These are phyloP conservation scores for Rhynchotus rufescens DNA, from an alignment of 2,797 vertebrate species.

Conservation along the genomic window DNA sequence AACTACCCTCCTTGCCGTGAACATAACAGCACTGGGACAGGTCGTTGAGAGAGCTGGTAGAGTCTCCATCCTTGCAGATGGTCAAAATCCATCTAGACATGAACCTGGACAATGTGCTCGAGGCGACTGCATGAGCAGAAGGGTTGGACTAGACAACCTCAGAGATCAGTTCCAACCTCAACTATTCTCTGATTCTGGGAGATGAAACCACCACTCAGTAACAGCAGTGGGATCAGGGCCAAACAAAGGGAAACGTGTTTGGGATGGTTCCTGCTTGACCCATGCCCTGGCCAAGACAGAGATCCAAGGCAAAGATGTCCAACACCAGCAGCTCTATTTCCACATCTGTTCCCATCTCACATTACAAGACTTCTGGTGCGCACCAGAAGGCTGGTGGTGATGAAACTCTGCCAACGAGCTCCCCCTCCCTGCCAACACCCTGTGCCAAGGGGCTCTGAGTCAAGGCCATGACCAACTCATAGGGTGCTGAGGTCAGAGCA, in stretches of 20 bases:
- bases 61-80: not conserved
- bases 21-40: not conserved
- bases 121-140: not conserved
- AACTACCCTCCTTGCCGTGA: not conserved
- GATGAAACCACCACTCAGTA: not conserved
- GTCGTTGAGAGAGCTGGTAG: not conserved
- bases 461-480: rapidly evolving
- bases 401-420: too few species aligned
- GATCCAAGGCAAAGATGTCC: not conserved
- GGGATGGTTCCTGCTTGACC: not conserved
- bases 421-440: too few species aligned
- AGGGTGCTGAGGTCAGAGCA: not conserved
- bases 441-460: too few species aligned
- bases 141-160: not conserved
- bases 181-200: not conserved
- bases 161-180: not conserved
- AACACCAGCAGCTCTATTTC: not conserved
- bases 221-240: not conserved
- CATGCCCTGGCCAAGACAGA: not conserved
- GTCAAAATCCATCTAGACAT: not conserved
- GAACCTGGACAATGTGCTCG: not conserved
- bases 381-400: too few species aligned
- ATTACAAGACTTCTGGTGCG: not conserved
- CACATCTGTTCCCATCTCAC: not conserved
- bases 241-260: not conserved